These are phyloP conservation scores for Diaphora mendica DNA, from an alignment of 2,888 invertebrate genomes.

Conservation along the genomic window DNA sequence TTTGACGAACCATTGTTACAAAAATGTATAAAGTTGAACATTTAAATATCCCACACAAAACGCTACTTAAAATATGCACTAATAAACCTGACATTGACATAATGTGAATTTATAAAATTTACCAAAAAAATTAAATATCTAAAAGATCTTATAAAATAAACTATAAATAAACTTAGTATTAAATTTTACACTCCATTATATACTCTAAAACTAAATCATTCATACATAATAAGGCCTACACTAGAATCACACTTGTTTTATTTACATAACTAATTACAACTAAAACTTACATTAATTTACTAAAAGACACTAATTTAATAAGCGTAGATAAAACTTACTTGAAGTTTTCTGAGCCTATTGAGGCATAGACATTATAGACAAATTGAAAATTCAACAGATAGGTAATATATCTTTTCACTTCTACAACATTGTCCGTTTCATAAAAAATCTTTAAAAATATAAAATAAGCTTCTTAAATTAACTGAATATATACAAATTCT, in stretches of 20 bases:
- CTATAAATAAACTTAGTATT: slow-evolving; percentile 7
- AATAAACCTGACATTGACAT: slow-evolving; percentile 33
- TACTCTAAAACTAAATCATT: slow-evolving; percentile 27
- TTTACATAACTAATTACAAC: slow-evolving; percentile 30
- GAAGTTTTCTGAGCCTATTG: slow-evolving; percentile 2
- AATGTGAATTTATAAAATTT: slow-evolving; percentile 26
- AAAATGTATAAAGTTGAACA: slow-evolving; percentile 6
- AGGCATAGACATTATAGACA: not conserved
- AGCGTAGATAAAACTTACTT: slow-evolving; percentile 40
- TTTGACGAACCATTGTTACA: not conserved
- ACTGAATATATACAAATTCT: no score
- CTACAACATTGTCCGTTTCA: no score
- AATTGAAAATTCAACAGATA: not conserved
- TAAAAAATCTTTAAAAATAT: no score
- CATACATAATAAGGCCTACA: slow-evolving; percentile 37
- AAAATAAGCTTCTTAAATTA: no score
- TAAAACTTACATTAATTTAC: not conserved
- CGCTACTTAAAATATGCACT: slow-evolving; percentile 25
- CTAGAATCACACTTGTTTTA: slow-evolving; percentile 55
- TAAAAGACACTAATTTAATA: slow-evolving; percentile 41
- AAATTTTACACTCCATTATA: slow-evolving; percentile 15
- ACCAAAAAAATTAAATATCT: slow-evolving; percentile 10
- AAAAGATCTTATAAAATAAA: slow-evolving; percentile 1
- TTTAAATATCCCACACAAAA: slow-evolving; percentile 19
- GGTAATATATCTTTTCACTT: no score